Base-by-base conservation (phyloP, 2,797 vertebrate species). In the Chelidonichthys spinosus region DNA sequence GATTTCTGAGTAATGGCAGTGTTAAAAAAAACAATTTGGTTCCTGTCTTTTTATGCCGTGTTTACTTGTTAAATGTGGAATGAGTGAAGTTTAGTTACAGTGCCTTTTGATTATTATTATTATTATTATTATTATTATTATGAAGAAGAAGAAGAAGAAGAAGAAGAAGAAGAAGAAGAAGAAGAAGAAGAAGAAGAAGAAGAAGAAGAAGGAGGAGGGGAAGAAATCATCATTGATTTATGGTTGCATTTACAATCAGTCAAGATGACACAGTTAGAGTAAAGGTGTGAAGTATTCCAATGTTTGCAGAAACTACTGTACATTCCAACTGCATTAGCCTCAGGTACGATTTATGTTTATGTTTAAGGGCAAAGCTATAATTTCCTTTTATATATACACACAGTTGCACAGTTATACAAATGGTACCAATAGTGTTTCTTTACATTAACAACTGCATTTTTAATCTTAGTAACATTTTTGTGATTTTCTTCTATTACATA, bases 371-470 rank as follows among this genome's bases (percentile, higher is more conserved):
- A 39, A 50, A 50, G n/a, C 35, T n/a, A 36, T 7, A 25, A 11
- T 64, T 15, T 25, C 10, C 7, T 17, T 61, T 7, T 7, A 49
- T 56, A 37, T 25, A 11, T 11, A 25, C 15, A 6, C 17, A 72
- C 25, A 18, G 3, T 69, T 58, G 13, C 44, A 32, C 5, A 33
- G 49, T 58, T 42, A 47, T 64, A 7, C 14, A 4, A 61, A 11
- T 52, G 35, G 15, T 13, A 67, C 25, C n/a, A 32, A 42, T 2
- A 13, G n/a, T 37, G 9, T 63, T 56, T 10, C 6, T 63, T 63
- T 55, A 69, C 47, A 17, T 37, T 2, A 72, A 37, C 6, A 39
- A 47, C 40, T 69, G 43, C 17, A 69, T 59, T 56, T 66, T 54
- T 1, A 42, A 40, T 55, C 42, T 25, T 33, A 0, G 46, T 43